Base-by-base conservation (phyloP, 2,797 vertebrate species). In the Parauchenoglanis ngamensis region DNA sequence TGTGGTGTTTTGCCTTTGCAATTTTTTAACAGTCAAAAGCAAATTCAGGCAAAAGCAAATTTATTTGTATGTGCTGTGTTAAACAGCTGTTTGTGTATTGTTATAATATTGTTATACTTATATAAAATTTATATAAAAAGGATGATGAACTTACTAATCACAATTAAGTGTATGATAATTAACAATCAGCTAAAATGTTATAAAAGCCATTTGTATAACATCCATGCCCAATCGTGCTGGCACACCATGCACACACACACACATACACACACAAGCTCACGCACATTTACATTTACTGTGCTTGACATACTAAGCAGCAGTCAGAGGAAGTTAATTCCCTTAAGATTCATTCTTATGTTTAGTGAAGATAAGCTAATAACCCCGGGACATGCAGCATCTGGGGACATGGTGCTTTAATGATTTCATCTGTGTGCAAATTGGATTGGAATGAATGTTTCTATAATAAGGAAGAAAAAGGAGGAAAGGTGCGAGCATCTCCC, bases 361-460 rank as follows among this genome's bases (percentile, higher is more conserved):
- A 93, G 91, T 89, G 88, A 91, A 94, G 94, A 96, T 95, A 95
- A 94, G 94, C 94, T 93, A 93, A 93, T 94, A 93, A 94, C 94
- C 94, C 65, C 67, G 59, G 89, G 94, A 94, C 90, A 91, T 92
- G 93, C 91, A 40, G 88, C 92, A 93, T 93, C 93, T 46, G 65
- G 94, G 94, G 95, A 94, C 28, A 6, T 65, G 87, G 8, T 88
- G 89, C 93, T 94, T 94, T 95, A 95, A 95, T 94, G 94, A 95
- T 95, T 95, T 95, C 91, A 96, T 96, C 95, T 96, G 95, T 96
- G 95, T 96, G 95, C 95, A 96, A 96, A 96, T 96, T 96, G 91
- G 95, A 95, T 95, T 88, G 90, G 94, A 92, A 92, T 84, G 70
- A 89, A 88, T 89, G 92, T 90, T 89, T 92, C 88, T 93, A 89